These are phyloP conservation scores for Resseliella maxima DNA, from an alignment of 2,888 invertebrate species.

Conservation along the genomic window DNA sequence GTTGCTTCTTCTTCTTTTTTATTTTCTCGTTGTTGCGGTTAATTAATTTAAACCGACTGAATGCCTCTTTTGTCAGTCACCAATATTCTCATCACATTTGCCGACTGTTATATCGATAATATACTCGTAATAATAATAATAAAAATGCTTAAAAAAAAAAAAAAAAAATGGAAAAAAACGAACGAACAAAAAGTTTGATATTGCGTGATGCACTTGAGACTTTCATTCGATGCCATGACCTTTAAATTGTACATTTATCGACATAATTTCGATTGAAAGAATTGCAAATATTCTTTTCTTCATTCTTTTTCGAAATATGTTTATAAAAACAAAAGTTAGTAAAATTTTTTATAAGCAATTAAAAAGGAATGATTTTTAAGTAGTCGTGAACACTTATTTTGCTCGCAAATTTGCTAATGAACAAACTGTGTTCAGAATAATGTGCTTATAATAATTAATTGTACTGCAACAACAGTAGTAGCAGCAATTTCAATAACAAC, in stretches of 20 bases:
- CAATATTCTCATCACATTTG: no score
- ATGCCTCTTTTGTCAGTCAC: no score
- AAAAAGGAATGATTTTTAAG: no score
- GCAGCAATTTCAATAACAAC: not conserved
- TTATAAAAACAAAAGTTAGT: not conserved
- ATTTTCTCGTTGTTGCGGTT: not conserved
- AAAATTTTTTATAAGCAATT: no score
- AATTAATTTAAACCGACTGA: not conserved
- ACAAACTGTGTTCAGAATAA: no score
- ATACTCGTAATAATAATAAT: no score
- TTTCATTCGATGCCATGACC: not conserved
- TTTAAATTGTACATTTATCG: constrained; percentile 8
- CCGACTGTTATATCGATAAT: no score
- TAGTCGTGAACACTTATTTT: no score
- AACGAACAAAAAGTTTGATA: not conserved
- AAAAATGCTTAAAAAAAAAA: no score
- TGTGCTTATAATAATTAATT: no score
- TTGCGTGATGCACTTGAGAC: constrained; percentile 32
- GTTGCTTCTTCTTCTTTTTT: not conserved
- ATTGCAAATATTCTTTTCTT: not conserved
- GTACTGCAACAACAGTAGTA: not conserved
- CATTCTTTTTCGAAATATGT: not conserved
- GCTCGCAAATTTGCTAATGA: no score
- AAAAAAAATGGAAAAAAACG: no score
- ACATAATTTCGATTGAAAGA: not conserved